These are phyloP conservation scores for Python bivittatus DNA, from an alignment of 2,113 vertebrate genomes.

Conservation along the genomic window DNA sequence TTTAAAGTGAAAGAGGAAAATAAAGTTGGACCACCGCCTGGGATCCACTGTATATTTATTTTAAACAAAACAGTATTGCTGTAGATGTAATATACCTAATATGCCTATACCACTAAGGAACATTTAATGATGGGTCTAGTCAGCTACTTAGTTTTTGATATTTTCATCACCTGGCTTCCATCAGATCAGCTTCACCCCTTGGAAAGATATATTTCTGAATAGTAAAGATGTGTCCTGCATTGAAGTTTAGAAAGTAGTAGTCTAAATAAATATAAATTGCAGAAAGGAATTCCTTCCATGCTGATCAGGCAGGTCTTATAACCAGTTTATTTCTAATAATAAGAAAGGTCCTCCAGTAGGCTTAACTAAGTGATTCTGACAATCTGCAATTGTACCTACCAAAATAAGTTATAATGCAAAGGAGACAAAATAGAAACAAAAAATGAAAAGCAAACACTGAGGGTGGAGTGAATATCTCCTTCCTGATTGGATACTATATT, in stretches of 20 bases:
- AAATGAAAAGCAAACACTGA: not conserved
- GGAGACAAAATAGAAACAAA: too few species aligned
- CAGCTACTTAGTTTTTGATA: too few species aligned
- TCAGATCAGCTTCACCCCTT: too few species aligned
- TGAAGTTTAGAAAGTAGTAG: not conserved
- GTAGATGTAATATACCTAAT: not conserved
- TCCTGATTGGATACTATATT: too few species aligned
- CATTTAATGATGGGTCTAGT: not conserved
- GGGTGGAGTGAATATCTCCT: not conserved
- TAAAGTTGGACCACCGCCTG: not conserved
- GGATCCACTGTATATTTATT: not conserved
- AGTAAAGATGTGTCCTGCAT: too few species aligned
- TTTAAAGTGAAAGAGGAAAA: not conserved
- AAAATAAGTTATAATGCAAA: not conserved
- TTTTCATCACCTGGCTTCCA: not conserved
- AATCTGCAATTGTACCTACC: not conserved
- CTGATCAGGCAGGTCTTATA: not conserved
- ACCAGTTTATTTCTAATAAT: not conserved
- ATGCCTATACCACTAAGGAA: not conserved
- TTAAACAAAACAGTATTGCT: not conserved
- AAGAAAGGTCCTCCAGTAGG: not conserved
- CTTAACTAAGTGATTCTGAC: not conserved
- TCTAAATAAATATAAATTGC: not conserved
- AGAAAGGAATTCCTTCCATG: not conserved
- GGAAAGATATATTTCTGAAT: too few species aligned